Evolutionary conservation across 2,113 vertebrate genomes (phyloP).

Genomic region (Chlorodrepanis virens): DNA sequence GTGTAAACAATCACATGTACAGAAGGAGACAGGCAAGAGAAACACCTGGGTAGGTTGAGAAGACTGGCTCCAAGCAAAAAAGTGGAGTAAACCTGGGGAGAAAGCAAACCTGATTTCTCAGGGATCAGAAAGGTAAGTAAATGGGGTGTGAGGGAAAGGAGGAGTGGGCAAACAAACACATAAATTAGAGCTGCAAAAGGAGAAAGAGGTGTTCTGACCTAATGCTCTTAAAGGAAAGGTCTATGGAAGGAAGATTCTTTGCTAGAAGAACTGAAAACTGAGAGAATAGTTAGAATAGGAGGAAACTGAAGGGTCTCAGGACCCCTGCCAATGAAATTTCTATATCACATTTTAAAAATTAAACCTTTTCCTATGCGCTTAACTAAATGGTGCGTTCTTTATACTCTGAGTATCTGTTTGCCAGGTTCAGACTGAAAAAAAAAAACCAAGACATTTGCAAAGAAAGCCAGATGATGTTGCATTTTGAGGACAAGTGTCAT

Average conservation of each 20-base stretch:
- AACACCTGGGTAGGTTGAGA: background rate
- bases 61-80: background rate
- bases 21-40: background rate
- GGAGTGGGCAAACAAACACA: background rate
- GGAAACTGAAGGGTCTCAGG: background rate
- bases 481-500: background rate
- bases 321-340: background rate
- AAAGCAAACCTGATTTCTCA: background rate
- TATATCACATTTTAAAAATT: background rate
- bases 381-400: background rate
- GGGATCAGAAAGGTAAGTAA: background rate
- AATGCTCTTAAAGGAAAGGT: background rate
- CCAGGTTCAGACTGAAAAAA: background rate
- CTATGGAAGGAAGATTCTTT: background rate
- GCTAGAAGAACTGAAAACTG: background rate
- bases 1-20: background rate
- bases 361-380: background rate
- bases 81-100: background rate
- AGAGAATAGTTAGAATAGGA: background rate
- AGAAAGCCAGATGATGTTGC: background rate
- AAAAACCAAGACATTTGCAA: background rate
- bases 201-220: background rate
- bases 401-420: background rate
- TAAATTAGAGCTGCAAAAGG: background rate
- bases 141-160: rapidly evolving